Evolutionary conservation across 2,797 vertebrate genomes (phyloP).

Genomic region (Prionace glauca): DNA sequence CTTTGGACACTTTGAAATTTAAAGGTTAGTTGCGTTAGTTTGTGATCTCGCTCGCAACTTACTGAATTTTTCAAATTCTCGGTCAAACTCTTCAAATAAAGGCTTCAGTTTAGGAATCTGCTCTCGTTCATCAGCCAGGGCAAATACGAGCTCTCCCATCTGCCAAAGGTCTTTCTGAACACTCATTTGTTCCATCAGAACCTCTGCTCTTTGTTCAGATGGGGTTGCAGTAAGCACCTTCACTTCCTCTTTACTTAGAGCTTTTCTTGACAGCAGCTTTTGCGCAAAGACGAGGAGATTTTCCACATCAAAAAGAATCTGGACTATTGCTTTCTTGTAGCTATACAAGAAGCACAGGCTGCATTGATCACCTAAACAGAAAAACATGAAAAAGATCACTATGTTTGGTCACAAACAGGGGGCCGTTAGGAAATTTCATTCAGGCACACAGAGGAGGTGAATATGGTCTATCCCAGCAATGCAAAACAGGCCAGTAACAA

Average conservation of each 20-base stretch:
- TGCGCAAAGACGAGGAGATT: not conserved
- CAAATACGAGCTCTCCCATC: constrained; percentile 10
- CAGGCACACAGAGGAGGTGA: not conserved
- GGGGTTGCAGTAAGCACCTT: not conserved
- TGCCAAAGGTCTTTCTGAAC: not conserved
- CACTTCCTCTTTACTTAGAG: not conserved
- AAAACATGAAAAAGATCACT: not conserved
- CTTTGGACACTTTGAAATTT: not conserved
- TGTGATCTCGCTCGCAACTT: not conserved
- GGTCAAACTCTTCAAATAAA: constrained; percentile 24
- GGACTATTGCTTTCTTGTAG: not conserved
- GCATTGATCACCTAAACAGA: not conserved
- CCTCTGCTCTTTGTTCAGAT: not conserved
- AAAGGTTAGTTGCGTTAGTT: not conserved
- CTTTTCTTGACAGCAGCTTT: not conserved
- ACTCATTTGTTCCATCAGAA: not conserved
- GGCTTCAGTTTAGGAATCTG: not conserved
- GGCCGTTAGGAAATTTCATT: not conserved
- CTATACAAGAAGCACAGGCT: not conserved
- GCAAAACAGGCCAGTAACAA: not conserved
- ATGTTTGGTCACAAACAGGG: not conserved
- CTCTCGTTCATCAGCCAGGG: constrained; percentile 21
- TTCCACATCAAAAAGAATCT: not conserved
- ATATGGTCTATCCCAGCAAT: no score
- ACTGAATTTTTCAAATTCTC: constrained; percentile 18